Percentiles rank a stretch among this genome's conserved stretches.
phyloP scores from a whole-genome alignment of 2,888 invertebrate genomes.

The Ommatoiulus sabulosus region DNA sequence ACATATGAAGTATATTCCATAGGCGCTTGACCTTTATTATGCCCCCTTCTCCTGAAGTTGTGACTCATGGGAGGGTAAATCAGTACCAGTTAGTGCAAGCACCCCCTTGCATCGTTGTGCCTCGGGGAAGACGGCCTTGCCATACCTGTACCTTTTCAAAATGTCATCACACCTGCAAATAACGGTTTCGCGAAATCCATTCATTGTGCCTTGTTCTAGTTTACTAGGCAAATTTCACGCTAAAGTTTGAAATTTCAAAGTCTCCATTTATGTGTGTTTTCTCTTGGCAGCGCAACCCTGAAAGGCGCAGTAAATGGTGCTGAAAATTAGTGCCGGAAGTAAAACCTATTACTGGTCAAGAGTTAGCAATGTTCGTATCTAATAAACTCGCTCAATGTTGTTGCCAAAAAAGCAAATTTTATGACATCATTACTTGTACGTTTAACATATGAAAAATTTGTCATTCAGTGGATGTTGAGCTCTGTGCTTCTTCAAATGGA shows the following conservation, averaged over 20 bases:
- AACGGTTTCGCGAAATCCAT: not conserved
- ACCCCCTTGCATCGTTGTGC: not conserved
- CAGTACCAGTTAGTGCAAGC: not conserved
- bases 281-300: not conserved
- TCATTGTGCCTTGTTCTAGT: not conserved
- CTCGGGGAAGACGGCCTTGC: not conserved
- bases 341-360: not conserved
- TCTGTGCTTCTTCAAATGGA: too few relatives aligned
- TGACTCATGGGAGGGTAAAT: slow-evolving; percentile 3
- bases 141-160: not conserved
- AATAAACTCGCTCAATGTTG: too few relatives aligned
- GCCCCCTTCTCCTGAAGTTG: not conserved
- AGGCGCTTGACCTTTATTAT: not conserved
- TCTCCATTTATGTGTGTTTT: not conserved
- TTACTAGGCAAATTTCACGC: not conserved
- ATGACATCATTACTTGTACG: too few relatives aligned
- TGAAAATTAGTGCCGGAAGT: not conserved
- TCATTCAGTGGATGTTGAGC: too few relatives aligned
- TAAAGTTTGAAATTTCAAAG: not conserved
- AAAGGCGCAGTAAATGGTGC: too few relatives aligned
- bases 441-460: too few relatives aligned
- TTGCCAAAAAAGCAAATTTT: too few relatives aligned
- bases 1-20: not conserved
- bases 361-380: too few relatives aligned
- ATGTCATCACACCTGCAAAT: slow-evolving; percentile 41